These are phyloP conservation scores for Tetraodon nigroviridis DNA, from an alignment of 2,113 vertebrate genomes.

Conservation along the genomic window DNA sequence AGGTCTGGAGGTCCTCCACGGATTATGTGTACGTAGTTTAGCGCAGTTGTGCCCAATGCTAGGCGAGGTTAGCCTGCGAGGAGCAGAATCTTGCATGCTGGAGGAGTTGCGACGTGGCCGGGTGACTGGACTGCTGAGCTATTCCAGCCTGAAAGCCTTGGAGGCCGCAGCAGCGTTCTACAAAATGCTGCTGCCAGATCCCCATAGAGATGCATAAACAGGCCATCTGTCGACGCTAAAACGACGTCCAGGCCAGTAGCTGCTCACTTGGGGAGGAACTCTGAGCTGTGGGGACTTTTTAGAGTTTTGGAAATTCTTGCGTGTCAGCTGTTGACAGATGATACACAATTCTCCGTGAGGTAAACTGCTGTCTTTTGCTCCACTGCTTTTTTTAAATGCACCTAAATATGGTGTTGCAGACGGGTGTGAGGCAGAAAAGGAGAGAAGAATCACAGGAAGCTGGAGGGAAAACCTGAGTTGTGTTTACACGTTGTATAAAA, in stretches of 20 bases:
- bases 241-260: conserved; percentile 2
- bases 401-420: neutral
- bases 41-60: conserved; percentile 31
- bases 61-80: conserved; percentile 20
- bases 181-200: conserved; percentile 33
- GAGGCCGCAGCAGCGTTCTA: conserved; percentile 37
- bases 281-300: conserved; percentile 20
- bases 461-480: conserved; percentile 19
- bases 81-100: conserved; percentile 17
- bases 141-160: conserved; percentile 49
- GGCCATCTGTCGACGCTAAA: conserved; percentile 29
- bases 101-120: conserved; percentile 26
- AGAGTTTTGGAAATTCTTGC: conserved; percentile 1
- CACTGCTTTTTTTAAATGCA: neutral
- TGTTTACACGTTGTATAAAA: conserved; percentile 24
- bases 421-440: conserved; percentile 6
- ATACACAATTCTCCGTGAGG: neutral
- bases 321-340: conserved; percentile 3
- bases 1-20: conserved; percentile 33
- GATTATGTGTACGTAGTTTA: conserved; percentile 43
- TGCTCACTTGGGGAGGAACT: neutral
- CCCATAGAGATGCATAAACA: conserved; percentile 40
- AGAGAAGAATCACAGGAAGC: conserved; percentile 56
- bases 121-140: conserved; percentile 46
- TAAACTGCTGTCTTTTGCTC: neutral